Evolutionary conservation across 2,888 invertebrate genomes (phyloP), one percentile per base, ranked within the genome.

Genomic region (Plebejus anna): DNA sequence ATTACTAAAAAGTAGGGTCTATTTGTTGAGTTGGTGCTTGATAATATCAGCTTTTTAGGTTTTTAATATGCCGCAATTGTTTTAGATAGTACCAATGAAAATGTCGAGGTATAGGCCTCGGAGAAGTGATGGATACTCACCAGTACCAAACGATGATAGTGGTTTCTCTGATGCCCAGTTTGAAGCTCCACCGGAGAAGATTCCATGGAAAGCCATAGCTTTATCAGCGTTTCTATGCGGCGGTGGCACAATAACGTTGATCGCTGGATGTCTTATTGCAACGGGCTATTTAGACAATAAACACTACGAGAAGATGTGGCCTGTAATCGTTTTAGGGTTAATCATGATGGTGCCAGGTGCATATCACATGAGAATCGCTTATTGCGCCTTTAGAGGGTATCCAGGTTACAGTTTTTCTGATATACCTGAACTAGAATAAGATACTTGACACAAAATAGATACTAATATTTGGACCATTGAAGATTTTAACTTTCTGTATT

Each of bases 331-430:
- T 81, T 92, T 98, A 84, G 98, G 98, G 55, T 94, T 95, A 36
- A 94, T 98, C 61, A 98, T 98, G 97, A 98, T 98, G 85, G 96
- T 98, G 81, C 98, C 98, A 0, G 98, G 98, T 66, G 97, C 97
- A 76, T 98, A 98, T 89, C 98, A 98, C 87, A 96, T 98, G 75
- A 95, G 97, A 82, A 97, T 98, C 85, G 97, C 98, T 55, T 96
- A 97, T 86, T 97, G 96, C 89, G 98, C 98, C 0, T 97, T 96
- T 88, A 96, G 96, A 82, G 96, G 97, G 84, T 96, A 97, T 84
- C 96, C 96, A 76, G 98, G 98, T 1, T 98, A 96, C 88, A 97
- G 97, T 73, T 98, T 96, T 88, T 96, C 97, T 83, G 98, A 98
- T 89, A 98, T 98, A 89, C 98, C 98, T 70, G 97, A 97, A 85